A percentile compares a stretch with the other conserved stretches of the same genome.
These are phyloP conservation scores for human DNA, from an alignment of 2,113 vertebrate species.

Conservation along the genomic window DNA sequence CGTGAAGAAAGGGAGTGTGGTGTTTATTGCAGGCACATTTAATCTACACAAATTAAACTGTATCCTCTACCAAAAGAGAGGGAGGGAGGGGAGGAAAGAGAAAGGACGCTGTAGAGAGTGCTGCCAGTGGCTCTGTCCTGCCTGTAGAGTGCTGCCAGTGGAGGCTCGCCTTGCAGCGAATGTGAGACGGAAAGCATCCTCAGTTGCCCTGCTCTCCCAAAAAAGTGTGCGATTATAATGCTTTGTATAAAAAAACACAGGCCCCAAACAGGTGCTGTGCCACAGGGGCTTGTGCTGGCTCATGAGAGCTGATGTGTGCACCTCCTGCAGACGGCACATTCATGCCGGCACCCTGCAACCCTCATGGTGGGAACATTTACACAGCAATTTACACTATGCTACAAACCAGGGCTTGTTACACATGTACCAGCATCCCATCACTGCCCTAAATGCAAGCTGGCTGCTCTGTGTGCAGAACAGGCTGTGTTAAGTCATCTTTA, in stretches of 20 bases:
- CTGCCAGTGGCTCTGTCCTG: not conserved
- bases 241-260: not conserved
- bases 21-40: not conserved
- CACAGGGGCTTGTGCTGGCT: not conserved
- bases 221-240: not conserved
- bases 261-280: not conserved
- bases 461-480: not conserved
- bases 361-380: rapidly evolving
- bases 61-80: not conserved
- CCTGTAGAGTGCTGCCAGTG: not conserved
- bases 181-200: not conserved
- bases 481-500: rapidly evolving
- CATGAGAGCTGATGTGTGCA: too few relatives aligned
- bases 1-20: not conserved
- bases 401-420: not conserved
- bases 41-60: not conserved
- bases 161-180: not conserved
- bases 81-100: not conserved
- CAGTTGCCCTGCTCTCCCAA: not conserved
- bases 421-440: not conserved
- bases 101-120: not conserved
- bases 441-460: not conserved
- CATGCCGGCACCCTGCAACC: rapidly evolving
- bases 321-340: not conserved
- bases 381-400: rapidly evolving